phyloP scores from a whole-genome alignment of 2,113 vertebrate genomes.

The Calidris pugnax region DNA sequence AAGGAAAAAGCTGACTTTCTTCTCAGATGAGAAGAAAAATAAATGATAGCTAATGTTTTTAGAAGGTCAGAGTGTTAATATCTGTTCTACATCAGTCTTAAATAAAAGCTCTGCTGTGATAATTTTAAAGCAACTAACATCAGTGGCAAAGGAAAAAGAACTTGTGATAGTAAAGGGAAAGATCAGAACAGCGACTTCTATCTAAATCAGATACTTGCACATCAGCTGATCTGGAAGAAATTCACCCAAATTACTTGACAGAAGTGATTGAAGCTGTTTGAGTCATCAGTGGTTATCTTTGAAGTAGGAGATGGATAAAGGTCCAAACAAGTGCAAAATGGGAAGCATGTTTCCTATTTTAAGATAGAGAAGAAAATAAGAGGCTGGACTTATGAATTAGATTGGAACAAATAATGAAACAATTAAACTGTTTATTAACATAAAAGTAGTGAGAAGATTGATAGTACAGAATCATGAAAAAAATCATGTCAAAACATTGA shows the following conservation, averaged over 20 bases:
- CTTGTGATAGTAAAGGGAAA: not conserved
- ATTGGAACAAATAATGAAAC: not conserved
- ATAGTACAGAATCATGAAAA: not conserved
- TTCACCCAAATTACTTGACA: not conserved
- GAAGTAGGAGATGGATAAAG: not conserved
- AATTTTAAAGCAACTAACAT: not conserved
- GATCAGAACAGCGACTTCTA: not conserved
- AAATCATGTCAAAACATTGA: rapidly evolving
- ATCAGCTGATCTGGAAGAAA: not conserved
- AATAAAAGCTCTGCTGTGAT: not conserved
- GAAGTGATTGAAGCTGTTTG: not conserved
- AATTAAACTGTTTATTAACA: not conserved
- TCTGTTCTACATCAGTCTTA: not conserved
- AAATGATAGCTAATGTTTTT: not conserved
- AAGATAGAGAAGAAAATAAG: not conserved
- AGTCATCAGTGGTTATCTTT: not conserved
- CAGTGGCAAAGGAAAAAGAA: not conserved
- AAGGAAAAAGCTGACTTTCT: not conserved
- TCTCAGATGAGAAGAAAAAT: not conserved
- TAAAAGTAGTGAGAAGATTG: not conserved
- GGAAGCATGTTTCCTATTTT: not conserved
- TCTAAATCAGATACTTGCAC: not conserved
- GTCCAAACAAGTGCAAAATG: not conserved
- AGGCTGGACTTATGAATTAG: not conserved
- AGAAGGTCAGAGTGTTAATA: not conserved